These are phyloP conservation scores for Probosciger aterrimus DNA, from an alignment of 2,113 vertebrate species.

Conservation along the genomic window DNA sequence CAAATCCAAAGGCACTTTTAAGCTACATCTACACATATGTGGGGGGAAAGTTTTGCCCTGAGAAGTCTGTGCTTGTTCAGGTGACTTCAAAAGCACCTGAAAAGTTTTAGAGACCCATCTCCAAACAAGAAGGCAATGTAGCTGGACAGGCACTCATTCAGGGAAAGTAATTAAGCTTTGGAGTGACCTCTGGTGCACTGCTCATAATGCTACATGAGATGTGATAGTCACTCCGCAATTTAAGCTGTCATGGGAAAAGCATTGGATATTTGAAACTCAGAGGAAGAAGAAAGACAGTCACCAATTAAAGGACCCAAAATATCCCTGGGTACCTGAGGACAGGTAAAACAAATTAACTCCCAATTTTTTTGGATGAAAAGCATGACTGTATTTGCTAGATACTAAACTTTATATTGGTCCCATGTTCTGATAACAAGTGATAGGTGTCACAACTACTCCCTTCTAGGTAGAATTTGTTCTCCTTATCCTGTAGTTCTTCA, in stretches of 20 bases:
- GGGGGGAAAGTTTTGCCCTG: background rate
- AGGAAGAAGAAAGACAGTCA: background rate
- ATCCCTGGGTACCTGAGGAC: background rate
- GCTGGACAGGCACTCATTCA: background rate
- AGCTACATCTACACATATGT: accelerated
- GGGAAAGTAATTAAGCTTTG: background rate
- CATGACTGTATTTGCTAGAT: background rate
- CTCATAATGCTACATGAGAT: background rate
- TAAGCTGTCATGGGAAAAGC: background rate
- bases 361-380: background rate
- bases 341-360: background rate
- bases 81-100: background rate
- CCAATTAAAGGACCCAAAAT: background rate
- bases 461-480: background rate
- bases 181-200: background rate
- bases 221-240: background rate
- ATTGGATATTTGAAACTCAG: background rate
- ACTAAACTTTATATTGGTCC: background rate
- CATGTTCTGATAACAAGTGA: background rate
- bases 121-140: background rate
- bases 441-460: background rate
- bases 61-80: background rate
- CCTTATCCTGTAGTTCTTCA: background rate
- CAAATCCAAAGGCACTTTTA: background rate
- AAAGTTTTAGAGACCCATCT: background rate